Evolutionary conservation across 1,140 invertebrate genomes (phyloP), one percentile per base, ranked within the genome.

Genomic region (Lasioglossum albipes): DNA sequence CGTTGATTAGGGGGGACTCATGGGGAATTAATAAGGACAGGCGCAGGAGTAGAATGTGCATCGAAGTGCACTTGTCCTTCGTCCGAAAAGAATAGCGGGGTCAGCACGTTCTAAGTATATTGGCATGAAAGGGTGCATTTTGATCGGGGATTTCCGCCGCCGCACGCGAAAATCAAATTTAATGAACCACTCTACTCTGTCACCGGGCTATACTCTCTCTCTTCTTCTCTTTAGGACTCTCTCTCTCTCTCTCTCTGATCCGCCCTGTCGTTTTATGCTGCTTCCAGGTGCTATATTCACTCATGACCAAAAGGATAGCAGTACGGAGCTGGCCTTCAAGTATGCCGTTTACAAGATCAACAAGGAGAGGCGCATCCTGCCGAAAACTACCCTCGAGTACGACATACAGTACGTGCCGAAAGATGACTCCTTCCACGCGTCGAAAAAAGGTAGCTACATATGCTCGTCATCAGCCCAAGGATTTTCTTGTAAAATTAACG

Each of bases 291-390:
- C 95, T 41, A 94, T 95, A 89, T 95, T 95, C 89, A 95, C 95
- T 79, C 94, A 95, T 90, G 95, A 95, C 89, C 95, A 95, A 91
- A 94, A 94, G 88, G 95, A 95, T 90, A 95, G 95, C 82, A 94
- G 94, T 83, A 94, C 94, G 13, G 95, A 96, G 90, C 89, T 95
- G 86, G 95, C 95, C 70, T 96, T 96, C 92, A 95, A 95, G 86
- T 96, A 96, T 91, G 95, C 95, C 22, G 94, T 96, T 12, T 94
- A 95, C 89, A 94, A 94, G 79, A 95, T 96, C 80, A 96, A 96
- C 91, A 94, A 94, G 73, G 95, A 96, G 86, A 94, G 93, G 85
- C 93, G 93, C 79, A 91, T 96, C 42, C 90, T 96, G 85, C 95
- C 95, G 49, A 95, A 95, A 86, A 95, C 95, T 20, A 95, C 95